Conservation (phyloP, 2,113 vertebrate species). For the Plectropomus leopardus region DNA sequence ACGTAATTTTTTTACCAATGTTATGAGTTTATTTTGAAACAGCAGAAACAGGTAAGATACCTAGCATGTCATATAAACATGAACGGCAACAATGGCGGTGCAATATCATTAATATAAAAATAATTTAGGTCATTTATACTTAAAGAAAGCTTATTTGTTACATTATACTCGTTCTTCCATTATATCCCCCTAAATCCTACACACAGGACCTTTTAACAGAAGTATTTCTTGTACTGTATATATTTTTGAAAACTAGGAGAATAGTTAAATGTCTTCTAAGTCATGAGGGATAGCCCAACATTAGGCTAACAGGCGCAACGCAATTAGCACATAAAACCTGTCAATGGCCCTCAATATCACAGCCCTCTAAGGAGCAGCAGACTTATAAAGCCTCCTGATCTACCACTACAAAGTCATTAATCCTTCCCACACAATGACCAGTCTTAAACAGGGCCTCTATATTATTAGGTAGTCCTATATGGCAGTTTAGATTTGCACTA, state of each 20-base stretch:
- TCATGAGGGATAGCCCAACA: slow-evolving; percentile 53
- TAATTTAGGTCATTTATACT: too few species aligned
- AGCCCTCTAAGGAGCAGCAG: slow-evolving; percentile 60
- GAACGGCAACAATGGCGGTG: too few species aligned
- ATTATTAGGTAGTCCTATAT: slow-evolving; percentile 74
- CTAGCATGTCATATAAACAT: too few species aligned
- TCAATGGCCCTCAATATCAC: slow-evolving; percentile 74
- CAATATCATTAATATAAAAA: too few species aligned
- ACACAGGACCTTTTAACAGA: not conserved
- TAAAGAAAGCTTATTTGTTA: too few species aligned
- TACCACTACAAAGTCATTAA: slow-evolving; percentile 82
- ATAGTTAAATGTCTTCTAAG: slow-evolving; percentile 52
- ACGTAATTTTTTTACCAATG: too few species aligned
- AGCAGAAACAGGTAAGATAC: too few species aligned
- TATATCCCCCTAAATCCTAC: too few species aligned
- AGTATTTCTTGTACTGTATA: slow-evolving; percentile 35
- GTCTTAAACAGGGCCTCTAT: slow-evolving; percentile 76
- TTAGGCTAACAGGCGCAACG: slow-evolving; percentile 72
- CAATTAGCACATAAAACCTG: slow-evolving; percentile 82
- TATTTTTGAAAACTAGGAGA: slow-evolving; percentile 42
- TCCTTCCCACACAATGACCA: slow-evolving; percentile 79
- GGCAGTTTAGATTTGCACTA: slow-evolving; percentile 75
- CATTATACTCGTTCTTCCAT: too few species aligned
- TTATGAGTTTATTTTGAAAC: too few species aligned
- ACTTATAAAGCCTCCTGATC: slow-evolving; percentile 78